A percentile compares a stretch with the other conserved stretches of the same genome.
Conservation (phyloP, 2,113 vertebrate genomes). For the Scatophagus argus region DNA sequence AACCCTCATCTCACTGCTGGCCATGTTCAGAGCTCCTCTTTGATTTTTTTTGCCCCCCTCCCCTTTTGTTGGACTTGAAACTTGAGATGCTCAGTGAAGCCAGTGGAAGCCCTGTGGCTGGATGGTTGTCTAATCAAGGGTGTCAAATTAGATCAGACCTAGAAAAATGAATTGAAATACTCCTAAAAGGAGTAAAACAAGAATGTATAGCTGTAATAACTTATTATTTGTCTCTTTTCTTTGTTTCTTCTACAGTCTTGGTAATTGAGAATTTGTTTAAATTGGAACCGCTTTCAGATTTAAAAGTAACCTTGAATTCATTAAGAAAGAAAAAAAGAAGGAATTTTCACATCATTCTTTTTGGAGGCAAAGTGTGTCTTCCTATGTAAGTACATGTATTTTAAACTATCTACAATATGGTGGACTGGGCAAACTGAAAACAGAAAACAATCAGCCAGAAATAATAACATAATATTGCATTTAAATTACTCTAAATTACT, state of each 20-base stretch:
- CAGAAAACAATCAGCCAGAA: not conserved
- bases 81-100: conserved; percentile 38
- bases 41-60: not conserved
- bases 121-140: conserved; percentile 55
- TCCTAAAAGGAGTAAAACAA: conserved; percentile 10
- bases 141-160: conserved; percentile 51
- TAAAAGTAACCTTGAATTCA: not conserved
- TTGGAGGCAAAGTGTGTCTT: not conserved
- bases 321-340: too few relatives aligned
- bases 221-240: too few relatives aligned
- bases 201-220: not conserved
- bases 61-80: not conserved
- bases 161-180: conserved; percentile 10
- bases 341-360: not conserved
- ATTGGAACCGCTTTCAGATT: not conserved
- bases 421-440: not conserved
- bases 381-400: not conserved
- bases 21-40: conserved; percentile 3
- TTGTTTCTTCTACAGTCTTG: not conserved
- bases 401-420: not conserved
- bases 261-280: not conserved
- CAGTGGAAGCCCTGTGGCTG: conserved; percentile 30
- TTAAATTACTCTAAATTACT: too few relatives aligned
- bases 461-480: too few relatives aligned
- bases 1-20: conserved; percentile 32